Conservation (phyloP, 2,888 invertebrate genomes). For the Calliphora vomitoria region DNA sequence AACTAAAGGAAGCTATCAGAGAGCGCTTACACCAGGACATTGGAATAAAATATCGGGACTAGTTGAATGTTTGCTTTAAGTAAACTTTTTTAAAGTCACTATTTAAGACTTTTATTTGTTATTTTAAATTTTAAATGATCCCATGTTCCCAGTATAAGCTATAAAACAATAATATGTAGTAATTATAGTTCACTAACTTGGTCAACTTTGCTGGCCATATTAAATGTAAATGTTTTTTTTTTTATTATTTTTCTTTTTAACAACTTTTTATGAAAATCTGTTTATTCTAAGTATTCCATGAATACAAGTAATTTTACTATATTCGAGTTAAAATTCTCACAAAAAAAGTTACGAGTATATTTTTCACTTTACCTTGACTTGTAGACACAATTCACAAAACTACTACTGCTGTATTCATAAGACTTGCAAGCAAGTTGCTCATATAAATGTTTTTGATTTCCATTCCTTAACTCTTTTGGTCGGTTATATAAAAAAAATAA, state of each 20-base stretch:
- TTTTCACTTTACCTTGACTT: slow-evolving; percentile 64
- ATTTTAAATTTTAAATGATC: too few relatives aligned
- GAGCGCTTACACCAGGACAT: too few relatives aligned
- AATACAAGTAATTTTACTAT: not conserved
- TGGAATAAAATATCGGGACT: too few relatives aligned
- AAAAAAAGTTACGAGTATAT: not conserved
- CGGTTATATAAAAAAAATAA: slow-evolving; percentile 10
- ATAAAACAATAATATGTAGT: not conserved
- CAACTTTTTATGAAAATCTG: not conserved
- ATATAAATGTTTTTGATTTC: slow-evolving; percentile 18
- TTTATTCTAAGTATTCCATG: not conserved
- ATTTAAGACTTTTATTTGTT: too few relatives aligned
- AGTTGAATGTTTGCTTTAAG: too few relatives aligned
- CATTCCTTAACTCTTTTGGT: slow-evolving; percentile 38
- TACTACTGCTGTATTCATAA: not conserved
- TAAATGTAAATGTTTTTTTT: not conserved
- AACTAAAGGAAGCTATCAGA: too few relatives aligned
- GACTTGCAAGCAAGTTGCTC: not conserved
- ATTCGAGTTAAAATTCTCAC: not conserved
- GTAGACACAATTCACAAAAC: slow-evolving; percentile 34
- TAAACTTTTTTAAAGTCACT: too few relatives aligned
- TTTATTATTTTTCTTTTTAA: not conserved
- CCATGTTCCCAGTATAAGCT: too few relatives aligned
- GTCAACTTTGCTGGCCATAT: not conserved
- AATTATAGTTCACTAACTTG: not conserved